phyloP scores from a whole-genome alignment of 2,888 invertebrate genomes.

The Epirrhoe alternata region DNA sequence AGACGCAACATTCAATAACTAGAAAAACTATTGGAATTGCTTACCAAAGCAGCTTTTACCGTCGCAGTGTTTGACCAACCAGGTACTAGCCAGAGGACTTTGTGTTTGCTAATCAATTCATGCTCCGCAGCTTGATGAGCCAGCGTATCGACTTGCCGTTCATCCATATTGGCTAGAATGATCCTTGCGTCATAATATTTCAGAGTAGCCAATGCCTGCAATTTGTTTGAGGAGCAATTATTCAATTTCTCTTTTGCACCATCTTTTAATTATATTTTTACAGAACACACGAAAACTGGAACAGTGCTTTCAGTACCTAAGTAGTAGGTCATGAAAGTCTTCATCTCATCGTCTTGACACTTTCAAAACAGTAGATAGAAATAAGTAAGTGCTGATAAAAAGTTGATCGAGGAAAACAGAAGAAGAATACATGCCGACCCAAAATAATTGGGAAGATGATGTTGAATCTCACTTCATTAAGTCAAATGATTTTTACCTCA shows the following conservation, averaged over 20 bases:
- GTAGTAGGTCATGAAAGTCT: too few species aligned
- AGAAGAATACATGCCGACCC: too few species aligned
- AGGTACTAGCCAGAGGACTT: slow-evolving; percentile 44
- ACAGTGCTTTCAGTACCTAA: too few species aligned
- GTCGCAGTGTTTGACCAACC: slow-evolving; percentile 31
- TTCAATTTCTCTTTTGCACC: not conserved
- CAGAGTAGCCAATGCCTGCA: slow-evolving; percentile 48
- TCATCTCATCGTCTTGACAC: too few species aligned
- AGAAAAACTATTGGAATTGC: not conserved
- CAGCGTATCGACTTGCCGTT: slow-evolving; percentile 35
- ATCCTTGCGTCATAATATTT: slow-evolving; percentile 41
- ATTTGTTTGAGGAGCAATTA: slow-evolving; percentile 6
- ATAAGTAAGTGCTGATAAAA: too few species aligned
- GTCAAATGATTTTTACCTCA: slow-evolving; percentile 39
- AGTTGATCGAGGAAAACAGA: too few species aligned
- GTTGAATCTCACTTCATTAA: too few species aligned
- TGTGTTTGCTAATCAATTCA: not conserved
- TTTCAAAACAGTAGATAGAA: too few species aligned
- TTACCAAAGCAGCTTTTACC: slow-evolving; percentile 23
- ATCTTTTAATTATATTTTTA: too few species aligned
- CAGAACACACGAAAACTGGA: too few species aligned
- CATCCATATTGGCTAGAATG: slow-evolving; percentile 55
- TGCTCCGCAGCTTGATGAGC: not conserved
- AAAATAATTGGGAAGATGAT: too few species aligned
- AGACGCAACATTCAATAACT: too few species aligned